A percentile compares a stretch with the other conserved stretches of the same genome.
Evolutionary conservation across 2,113 vertebrate genomes (phyloP).

Genomic region (Phalacrocorax pelagicus): DNA sequence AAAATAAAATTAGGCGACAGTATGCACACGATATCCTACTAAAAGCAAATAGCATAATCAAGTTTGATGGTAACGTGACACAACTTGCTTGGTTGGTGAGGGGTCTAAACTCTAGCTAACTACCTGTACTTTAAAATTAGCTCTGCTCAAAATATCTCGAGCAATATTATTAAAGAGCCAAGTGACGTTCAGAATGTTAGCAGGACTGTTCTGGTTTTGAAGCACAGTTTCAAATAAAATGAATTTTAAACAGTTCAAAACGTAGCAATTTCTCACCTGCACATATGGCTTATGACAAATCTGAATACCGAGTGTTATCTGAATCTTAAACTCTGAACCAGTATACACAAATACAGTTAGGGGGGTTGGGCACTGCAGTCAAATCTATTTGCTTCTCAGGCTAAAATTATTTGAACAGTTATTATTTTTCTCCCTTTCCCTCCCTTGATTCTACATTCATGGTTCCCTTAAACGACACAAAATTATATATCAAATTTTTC

Average conservation of each 20-base stretch:
- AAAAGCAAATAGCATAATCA: not conserved
- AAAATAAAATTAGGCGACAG: not conserved
- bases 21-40: not conserved
- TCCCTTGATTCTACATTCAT: not conserved
- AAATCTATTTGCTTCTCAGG: constrained; percentile 43
- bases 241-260: constrained; percentile 42
- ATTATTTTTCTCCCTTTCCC: not conserved
- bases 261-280: constrained; percentile 56
- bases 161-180: not conserved
- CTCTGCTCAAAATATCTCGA: not conserved
- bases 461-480: constrained; percentile 20
- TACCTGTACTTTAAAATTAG: constrained; percentile 38
- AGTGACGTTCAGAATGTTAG: not conserved
- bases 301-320: constrained; percentile 67
- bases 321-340: constrained; percentile 67
- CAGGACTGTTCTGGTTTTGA: constrained; percentile 34
- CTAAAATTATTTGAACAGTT: constrained; percentile 47
- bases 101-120: not conserved
- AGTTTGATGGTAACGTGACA: not conserved
- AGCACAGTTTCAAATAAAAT: constrained; percentile 51
- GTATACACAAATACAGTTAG: constrained; percentile 56
- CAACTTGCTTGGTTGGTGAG: not conserved
- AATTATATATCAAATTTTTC: constrained; percentile 30
- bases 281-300: constrained; percentile 65
- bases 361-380: constrained; percentile 30